phyloP scores from a whole-genome alignment of 2,888 invertebrate species.

The Drosophila affinis region DNA sequence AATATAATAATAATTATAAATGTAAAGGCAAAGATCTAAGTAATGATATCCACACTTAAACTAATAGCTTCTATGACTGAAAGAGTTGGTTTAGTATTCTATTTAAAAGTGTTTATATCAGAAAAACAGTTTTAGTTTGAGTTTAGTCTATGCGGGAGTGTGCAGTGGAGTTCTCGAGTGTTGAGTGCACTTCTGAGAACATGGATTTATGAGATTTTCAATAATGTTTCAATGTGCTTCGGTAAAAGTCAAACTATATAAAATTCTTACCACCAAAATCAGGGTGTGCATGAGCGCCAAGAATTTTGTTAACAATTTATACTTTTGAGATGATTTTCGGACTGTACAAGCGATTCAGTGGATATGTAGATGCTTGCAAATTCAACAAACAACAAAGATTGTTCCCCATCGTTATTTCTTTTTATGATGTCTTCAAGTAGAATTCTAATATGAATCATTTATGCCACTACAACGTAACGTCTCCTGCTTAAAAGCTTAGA shows the following conservation, averaged over 20 bases:
- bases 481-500: too few relatives aligned
- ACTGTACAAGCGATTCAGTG: neutral
- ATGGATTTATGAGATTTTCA: neutral
- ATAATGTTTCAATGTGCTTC: neutral
- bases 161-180: too few relatives aligned
- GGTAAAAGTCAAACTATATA: neutral
- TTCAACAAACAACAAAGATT: neutral
- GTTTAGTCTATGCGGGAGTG: too few relatives aligned
- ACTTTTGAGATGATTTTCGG: too few relatives aligned
- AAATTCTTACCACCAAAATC: neutral
- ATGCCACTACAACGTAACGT: neutral
- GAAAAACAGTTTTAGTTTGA: too few relatives aligned
- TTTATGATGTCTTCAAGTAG: neutral
- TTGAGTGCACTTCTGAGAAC: neutral
- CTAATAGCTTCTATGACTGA: too few relatives aligned
- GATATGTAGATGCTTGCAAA: constrained; percentile 3
- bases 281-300: too few relatives aligned
- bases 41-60: too few relatives aligned
- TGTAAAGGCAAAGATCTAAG: too few relatives aligned
- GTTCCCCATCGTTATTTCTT: neutral
- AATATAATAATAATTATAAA: too few relatives aligned
- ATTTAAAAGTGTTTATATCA: too few relatives aligned
- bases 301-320: neutral
- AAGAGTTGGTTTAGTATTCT: too few relatives aligned
- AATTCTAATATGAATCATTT: neutral